phyloP scores from a whole-genome alignment of 2,113 vertebrate genomes.

The Aramus guarauna region DNA sequence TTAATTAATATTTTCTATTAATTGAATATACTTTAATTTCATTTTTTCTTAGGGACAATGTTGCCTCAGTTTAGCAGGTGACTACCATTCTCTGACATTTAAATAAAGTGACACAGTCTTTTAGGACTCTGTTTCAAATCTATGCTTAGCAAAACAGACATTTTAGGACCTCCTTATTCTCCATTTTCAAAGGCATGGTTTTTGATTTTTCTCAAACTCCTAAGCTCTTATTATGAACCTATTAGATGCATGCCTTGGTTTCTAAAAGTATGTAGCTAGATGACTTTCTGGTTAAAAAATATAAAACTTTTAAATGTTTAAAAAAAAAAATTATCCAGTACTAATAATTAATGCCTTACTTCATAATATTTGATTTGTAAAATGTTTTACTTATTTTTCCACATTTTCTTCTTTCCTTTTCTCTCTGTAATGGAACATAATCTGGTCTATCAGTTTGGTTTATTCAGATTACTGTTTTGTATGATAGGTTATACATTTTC shows the following conservation, averaged over 20 bases:
- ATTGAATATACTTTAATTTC: not conserved
- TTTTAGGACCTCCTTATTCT: not conserved
- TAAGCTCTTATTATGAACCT: not conserved
- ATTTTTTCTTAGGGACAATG: not conserved
- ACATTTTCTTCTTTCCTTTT: not conserved
- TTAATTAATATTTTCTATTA: not conserved
- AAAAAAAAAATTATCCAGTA: not conserved
- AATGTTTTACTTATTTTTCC: not conserved
- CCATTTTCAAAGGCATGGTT: not conserved
- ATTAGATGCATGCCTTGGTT: not conserved
- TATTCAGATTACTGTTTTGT: not conserved
- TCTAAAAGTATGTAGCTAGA: not conserved
- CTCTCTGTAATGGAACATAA: not conserved
- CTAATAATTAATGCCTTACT: not conserved
- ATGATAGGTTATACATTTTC: not conserved
- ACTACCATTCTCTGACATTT: not conserved
- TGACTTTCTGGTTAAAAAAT: not conserved
- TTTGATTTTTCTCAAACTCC: not conserved
- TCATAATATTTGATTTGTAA: not conserved
- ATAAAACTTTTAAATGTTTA: not conserved
- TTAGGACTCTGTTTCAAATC: not conserved
- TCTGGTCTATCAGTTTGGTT: not conserved
- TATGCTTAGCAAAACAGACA: not conserved
- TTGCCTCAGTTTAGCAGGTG: not conserved
- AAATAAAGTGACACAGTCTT: not conserved